Evolutionary conservation across 2,113 vertebrate genomes (phyloP).

Genomic region (Addax nasomaculatus): DNA sequence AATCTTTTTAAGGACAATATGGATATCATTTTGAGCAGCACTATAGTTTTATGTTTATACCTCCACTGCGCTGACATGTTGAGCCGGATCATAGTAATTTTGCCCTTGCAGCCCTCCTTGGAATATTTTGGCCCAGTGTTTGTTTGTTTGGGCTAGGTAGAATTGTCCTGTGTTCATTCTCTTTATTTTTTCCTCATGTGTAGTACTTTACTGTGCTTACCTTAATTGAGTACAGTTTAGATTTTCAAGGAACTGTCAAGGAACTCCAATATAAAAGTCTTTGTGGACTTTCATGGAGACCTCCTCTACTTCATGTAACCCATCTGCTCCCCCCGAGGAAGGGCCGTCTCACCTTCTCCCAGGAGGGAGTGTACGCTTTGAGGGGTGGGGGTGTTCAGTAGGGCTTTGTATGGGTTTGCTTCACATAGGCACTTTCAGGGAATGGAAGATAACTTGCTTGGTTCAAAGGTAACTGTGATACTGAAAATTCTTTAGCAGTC

Average conservation of each 20-base stretch:
- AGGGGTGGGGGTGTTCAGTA: rapidly evolving
- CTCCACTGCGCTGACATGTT: rapidly evolving
- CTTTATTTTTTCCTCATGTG: neutral
- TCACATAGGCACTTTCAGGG: neutral
- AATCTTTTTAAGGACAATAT: neutral
- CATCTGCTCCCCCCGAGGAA: neutral
- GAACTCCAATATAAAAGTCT: neutral
- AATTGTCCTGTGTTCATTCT: neutral
- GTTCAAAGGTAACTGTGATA: neutral
- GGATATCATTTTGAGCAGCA: neutral
- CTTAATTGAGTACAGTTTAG: neutral
- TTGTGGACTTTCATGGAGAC: neutral
- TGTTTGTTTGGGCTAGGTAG: neutral
- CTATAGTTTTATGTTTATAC: neutral
- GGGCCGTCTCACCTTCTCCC: no score
- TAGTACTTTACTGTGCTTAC: neutral
- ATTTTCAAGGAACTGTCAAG: neutral
- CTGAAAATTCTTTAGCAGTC: neutral
- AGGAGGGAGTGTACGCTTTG: no score
- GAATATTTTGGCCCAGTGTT: neutral
- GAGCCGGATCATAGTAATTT: neutral
- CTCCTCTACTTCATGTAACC: neutral
- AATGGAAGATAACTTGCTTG: neutral
- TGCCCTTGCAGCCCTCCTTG: neutral
- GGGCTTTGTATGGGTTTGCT: neutral